Evolutionary conservation across 2,797 vertebrate genomes (phyloP).

Genomic region (Argentina silus): DNA sequence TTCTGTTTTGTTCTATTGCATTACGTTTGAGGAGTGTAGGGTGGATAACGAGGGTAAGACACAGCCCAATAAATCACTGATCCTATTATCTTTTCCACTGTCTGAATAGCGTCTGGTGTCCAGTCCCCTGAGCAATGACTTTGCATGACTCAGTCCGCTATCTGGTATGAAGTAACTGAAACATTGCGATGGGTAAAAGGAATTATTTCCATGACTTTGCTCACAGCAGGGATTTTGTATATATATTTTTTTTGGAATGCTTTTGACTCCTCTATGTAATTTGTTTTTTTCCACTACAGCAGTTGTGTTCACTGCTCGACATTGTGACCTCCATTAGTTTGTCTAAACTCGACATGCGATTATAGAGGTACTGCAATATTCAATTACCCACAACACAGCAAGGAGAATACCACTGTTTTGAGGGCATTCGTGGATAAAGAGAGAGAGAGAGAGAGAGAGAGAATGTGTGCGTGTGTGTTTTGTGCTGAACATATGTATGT

Average conservation of each 20-base stretch:
- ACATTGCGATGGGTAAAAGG: conserved; percentile 7
- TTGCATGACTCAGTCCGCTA: conserved; percentile 41
- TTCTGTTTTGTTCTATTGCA: conserved; percentile 45
- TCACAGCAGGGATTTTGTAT: conserved; percentile 33
- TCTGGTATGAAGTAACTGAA: conserved; percentile 16
- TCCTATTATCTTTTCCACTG: conserved; percentile 49
- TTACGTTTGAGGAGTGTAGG: conserved; percentile 36
- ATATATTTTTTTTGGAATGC: conserved; percentile 17
- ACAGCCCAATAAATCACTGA: conserved; percentile 61
- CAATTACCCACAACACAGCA: neutral
- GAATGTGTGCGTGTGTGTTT: neutral
- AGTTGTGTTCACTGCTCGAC: neutral
- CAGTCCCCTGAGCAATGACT: conserved; percentile 46
- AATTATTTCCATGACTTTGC: conserved; percentile 25
- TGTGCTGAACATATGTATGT: neutral
- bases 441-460: too few species aligned
- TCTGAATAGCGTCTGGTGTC: conserved; percentile 50
- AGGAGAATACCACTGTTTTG: neutral
- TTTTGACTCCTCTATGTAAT: conserved; percentile 23
- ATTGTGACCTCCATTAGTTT: neutral
- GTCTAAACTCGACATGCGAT: neutral
- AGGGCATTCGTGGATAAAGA: neutral
- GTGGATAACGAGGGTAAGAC: conserved; percentile 64
- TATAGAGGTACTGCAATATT: neutral
- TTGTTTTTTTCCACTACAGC: conserved; percentile 14